Evolutionary conservation across 2,797 vertebrate species (phyloP).

Genomic region (Bufotes viridis): DNA sequence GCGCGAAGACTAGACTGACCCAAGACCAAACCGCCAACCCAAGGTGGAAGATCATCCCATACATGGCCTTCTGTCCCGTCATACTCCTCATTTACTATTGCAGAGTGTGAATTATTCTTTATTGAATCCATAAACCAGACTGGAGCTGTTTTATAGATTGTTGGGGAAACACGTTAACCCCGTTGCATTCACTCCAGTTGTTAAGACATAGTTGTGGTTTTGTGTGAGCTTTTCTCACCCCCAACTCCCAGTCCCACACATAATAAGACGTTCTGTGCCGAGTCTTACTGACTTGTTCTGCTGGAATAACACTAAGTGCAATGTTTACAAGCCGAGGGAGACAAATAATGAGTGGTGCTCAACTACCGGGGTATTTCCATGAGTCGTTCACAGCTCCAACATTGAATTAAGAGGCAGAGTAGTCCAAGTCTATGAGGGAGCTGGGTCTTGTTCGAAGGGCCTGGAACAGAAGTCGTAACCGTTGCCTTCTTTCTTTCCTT

Average conservation of each 20-base stretch:
- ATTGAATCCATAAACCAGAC: background rate
- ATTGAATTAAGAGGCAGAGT: background rate
- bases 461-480: background rate
- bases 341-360: constrained; percentile 16
- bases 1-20: background rate
- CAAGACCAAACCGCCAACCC: background rate
- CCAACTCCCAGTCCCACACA: background rate
- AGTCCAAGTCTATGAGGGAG: background rate
- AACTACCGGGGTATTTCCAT: constrained; percentile 1
- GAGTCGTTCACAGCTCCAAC: constrained; percentile 15
- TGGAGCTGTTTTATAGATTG: constrained; percentile 32
- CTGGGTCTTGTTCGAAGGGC: background rate
- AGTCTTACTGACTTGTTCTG: background rate
- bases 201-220: constrained; percentile 21
- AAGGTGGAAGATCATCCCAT: background rate
- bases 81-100: background rate
- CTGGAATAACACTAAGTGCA: constrained; percentile 35
- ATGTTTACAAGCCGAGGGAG: constrained; percentile 49
- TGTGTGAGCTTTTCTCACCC: background rate
- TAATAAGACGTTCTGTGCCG: background rate
- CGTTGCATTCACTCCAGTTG: background rate
- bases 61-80: background rate
- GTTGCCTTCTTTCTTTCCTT: background rate
- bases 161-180: background rate
- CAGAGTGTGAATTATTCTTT: background rate